phyloP scores from a whole-genome alignment of 2,888 invertebrate species.

The Rhagium mordax region DNA sequence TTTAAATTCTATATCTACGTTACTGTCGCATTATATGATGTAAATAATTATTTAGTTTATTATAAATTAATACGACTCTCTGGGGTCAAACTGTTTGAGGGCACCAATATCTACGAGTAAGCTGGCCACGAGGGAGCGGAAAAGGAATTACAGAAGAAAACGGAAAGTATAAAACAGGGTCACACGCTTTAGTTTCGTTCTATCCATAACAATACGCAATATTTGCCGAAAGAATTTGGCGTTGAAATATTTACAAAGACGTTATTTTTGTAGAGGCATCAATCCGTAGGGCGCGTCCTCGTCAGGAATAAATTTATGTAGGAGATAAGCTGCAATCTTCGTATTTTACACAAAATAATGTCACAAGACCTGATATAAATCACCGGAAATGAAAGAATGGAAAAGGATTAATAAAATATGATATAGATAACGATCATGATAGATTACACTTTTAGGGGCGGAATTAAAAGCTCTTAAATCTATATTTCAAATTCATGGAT shows the following conservation, averaged over 20 bases:
- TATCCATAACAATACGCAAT: too few species aligned
- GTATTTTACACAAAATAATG: background rate
- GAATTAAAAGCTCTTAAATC: slow-evolving; percentile 17
- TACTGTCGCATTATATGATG: too few species aligned
- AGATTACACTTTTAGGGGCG: slow-evolving; percentile 23
- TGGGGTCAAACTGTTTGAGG: too few species aligned
- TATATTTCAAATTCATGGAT: slow-evolving; percentile 32
- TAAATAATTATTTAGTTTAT: too few species aligned
- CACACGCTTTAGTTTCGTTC: too few species aligned
- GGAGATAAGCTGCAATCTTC: slow-evolving; percentile 1
- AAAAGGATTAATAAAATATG: slow-evolving; percentile 33
- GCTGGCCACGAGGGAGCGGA: too few species aligned
- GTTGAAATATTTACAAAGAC: background rate
- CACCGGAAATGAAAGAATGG: slow-evolving; percentile 19
- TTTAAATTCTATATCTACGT: too few species aligned
- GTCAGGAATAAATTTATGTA: background rate
- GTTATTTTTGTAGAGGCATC: background rate
- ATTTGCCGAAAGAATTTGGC: too few species aligned
- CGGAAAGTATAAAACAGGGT: too few species aligned
- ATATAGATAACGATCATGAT: slow-evolving; percentile 34
- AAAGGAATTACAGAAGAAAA: too few species aligned
- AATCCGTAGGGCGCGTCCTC: background rate
- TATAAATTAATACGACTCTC: too few species aligned
- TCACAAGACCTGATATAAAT: slow-evolving; percentile 29
- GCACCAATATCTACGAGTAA: too few species aligned